Conservation (phyloP, 2,113 vertebrate genomes). For the Puffinus mauretanicus region DNA sequence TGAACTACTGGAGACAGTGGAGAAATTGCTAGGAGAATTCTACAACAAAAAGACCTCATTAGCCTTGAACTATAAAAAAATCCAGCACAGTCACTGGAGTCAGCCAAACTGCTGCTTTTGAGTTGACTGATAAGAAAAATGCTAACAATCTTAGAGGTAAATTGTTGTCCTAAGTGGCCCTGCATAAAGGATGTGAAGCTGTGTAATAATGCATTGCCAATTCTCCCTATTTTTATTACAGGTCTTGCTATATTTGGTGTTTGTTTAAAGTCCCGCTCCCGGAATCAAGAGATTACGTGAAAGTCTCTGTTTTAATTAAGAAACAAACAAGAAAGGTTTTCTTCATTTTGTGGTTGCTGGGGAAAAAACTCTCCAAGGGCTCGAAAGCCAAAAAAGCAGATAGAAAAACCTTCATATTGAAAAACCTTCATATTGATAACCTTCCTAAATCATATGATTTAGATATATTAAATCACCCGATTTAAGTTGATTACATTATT, state of each 20-base stretch:
- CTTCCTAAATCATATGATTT: neutral
- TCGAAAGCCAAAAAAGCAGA: neutral
- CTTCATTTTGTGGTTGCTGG: neutral
- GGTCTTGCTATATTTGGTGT: neutral
- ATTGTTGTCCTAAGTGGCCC: constrained; percentile 8
- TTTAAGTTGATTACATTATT: neutral
- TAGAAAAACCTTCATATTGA: neutral
- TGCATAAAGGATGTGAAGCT: neutral
- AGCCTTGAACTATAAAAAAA: neutral
- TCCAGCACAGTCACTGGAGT: neutral
- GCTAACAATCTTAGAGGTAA: neutral
- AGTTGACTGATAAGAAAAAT: constrained; percentile 39
- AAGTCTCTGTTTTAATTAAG: constrained; percentile 15
- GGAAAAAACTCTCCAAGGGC: neutral
- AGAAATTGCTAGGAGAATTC: constrained; percentile 38
- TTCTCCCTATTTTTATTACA: neutral
- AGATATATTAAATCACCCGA: neutral
- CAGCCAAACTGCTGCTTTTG: constrained; percentile 10
- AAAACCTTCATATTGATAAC: neutral
- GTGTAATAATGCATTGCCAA: neutral
- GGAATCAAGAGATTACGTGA: neutral
- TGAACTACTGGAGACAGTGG: neutral
- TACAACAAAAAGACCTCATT: constrained; percentile 47
- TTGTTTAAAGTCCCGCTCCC: neutral
- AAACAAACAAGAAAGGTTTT: constrained; percentile 7